Base-by-base conservation (phyloP, 2,888 invertebrate genomes). In the Brachypterus glaber region DNA sequence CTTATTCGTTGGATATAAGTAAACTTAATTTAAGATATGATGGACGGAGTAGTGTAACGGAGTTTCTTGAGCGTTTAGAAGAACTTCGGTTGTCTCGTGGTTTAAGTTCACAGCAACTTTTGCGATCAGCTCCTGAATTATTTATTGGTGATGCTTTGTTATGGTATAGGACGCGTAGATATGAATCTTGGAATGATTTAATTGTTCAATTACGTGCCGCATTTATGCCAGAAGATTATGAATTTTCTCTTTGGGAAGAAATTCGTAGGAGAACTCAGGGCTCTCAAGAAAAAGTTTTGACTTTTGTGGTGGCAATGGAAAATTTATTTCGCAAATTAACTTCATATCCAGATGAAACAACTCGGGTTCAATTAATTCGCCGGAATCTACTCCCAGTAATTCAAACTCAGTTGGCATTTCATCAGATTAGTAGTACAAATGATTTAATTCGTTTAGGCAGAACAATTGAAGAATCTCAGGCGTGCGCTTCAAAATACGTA, bases 341-440 rank as follows among this genome's bases (percentile, higher is more conserved):
- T n/a, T n/a, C n/a, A n/a, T n/a, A n/a, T n/a, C n/a, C n/a, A n/a
- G n/a, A n/a, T n/a, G n/a, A n/a, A n/a, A n/a, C n/a, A 31, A 25
- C 37, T 4, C 14, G 35, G 16, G 15, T 44, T 8, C 16, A 31
- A 16, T 8, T 41, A 11, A 37, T 44, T 11, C 11, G 34, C 7
- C 1, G 41, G 8, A 44, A 44, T 17, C 11, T 44, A 3, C 16
- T 32, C 16, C 44, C 44, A 1, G 30, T 30, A 17, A 3, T 39
- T 1, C 35, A 41, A 17, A 18, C 4, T 1, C 37, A 21, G 9
- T 16, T 40, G 13, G 16, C 37, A 8, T 3, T 27, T 2, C 27
- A 26, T 8, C 9, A n/a, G n/a, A n/a, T n/a, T n/a, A n/a, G n/a
- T n/a, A n/a, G n/a, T n/a, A n/a, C n/a, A n/a, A n/a, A n/a, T n/a